Conservation (phyloP, 2,888 invertebrate genomes). For the Aleiodes leptofemur region DNA sequence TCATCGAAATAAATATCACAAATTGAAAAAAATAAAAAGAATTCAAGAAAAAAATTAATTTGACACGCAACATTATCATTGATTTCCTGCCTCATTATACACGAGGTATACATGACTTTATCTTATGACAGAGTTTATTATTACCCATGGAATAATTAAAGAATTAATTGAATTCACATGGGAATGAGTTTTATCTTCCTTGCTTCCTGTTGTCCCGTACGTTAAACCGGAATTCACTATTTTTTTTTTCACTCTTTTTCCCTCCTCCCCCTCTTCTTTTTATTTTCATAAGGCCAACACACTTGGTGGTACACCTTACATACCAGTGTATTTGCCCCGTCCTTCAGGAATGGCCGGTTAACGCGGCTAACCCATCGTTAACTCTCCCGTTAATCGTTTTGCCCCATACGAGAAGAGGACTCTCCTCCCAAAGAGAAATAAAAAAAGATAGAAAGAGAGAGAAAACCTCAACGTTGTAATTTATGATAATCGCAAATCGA, state of each 20-base stretch:
- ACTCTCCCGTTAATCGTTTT: conserved; percentile 63
- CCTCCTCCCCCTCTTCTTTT: conserved; percentile 12
- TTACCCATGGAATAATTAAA: conserved; percentile 45
- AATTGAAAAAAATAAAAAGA: conserved; percentile 6
- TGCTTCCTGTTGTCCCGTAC: conserved; percentile 46
- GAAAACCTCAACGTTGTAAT: conserved; percentile 58
- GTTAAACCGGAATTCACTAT: conserved; percentile 42
- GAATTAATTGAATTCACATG: conserved; percentile 48
- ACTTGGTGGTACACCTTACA: conserved; percentile 16
- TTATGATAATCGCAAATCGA: conserved; percentile 69
- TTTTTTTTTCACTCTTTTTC: not conserved
- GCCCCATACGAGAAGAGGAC: conserved; percentile 38
- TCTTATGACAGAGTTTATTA: conserved; percentile 46
- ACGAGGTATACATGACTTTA: conserved; percentile 34
- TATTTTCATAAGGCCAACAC: conserved; percentile 6
- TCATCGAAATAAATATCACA: conserved; percentile 18
- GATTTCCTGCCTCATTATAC: conserved; percentile 34
- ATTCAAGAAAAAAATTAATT: conserved; percentile 21
- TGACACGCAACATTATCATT: conserved; percentile 44
- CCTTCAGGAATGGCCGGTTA: conserved; percentile 51
- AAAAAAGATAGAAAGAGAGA: not conserved
- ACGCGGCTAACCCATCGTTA: conserved; percentile 60
- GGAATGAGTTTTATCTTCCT: conserved; percentile 44
- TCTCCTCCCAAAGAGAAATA: too few species aligned
- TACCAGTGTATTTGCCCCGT: conserved; percentile 37